Base-by-base conservation (phyloP, 1,140 invertebrate genomes). In the Ceratitis capitata region DNA sequence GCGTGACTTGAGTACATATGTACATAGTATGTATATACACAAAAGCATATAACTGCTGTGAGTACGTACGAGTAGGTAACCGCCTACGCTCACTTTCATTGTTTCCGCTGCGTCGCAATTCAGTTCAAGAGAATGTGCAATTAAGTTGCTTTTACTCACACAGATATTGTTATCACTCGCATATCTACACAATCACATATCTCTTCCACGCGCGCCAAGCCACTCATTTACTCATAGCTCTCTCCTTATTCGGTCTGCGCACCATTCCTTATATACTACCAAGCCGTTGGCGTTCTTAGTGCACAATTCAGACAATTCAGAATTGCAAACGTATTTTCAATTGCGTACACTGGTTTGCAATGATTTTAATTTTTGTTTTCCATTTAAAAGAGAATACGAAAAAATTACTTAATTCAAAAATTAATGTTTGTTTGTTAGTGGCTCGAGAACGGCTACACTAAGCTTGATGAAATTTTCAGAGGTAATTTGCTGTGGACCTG, bases 41-140 rank as follows among this genome's bases (percentile, higher is more conserved):
- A 61, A 26, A 5, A 7, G n/a, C n/a, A n/a, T n/a, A n/a, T n/a
- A n/a, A n/a, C n/a, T n/a, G n/a, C n/a, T 78, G 39, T 35, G 12
- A n/a, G 23, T 35, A 19, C 12, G 26, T 32, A 64, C 16, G 35
- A 10, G 10, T 14, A 39, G 26, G 10, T 5, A 23, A 0, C 23
- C 32, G 19, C 39, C 26, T n/a, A 19, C 32, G 19, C n/a, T 1
- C 39, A 78, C 12, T 45, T 23, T 16, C 39, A 32, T 61, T 35
- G 69, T 26, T 78, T 78, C 39, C 69, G n/a, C 23, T 45, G 69
- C 51, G n/a, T n/a, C n/a, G 64, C 35, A 78, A 23, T 26, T 78
- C 69, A 45, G 39, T 45, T 78, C 26, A 69, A 16, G 26, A 39
- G 69, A 78, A 78, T 78, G 69, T 45, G 69, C 69, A 78, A 78